phyloP scores from a whole-genome alignment of 2,888 invertebrate species.

The Rosalia funebris region DNA sequence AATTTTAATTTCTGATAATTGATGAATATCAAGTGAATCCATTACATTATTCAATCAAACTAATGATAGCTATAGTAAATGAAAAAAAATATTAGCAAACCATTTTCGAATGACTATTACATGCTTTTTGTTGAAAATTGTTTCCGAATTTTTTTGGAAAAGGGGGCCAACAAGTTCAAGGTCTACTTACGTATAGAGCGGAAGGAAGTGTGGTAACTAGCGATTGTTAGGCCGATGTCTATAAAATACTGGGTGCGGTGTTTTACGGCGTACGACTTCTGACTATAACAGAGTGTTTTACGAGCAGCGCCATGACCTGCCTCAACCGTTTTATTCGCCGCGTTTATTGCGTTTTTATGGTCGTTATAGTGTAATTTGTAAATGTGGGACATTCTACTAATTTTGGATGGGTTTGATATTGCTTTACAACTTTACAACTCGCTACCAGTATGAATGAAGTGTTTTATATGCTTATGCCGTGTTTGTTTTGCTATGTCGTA shows the following conservation, averaged over 20 bases:
- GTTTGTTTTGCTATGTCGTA: conserved; percentile 42
- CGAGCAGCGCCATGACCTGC: conserved; percentile 60
- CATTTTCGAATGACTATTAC: no score
- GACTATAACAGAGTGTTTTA: conserved; percentile 61
- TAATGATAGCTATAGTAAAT: no score
- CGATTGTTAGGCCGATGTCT: conserved; percentile 58
- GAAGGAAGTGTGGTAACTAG: conserved; percentile 54
- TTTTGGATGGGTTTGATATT: conserved; percentile 60
- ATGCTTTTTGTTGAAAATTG: no score
- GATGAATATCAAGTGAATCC: no score
- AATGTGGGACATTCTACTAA: conserved; percentile 63
- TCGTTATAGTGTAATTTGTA: conserved; percentile 62
- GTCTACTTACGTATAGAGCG: conserved; percentile 44
- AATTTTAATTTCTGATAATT: no score
- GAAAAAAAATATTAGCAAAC: no score
- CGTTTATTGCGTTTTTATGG: conserved; percentile 64
- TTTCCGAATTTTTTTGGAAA: no score
- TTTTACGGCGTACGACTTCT: conserved; percentile 61
- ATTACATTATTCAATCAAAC: no score
- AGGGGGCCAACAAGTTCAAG: conserved; percentile 47
- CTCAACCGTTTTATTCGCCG: conserved; percentile 63
- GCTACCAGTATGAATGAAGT: conserved; percentile 53
- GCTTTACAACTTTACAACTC: conserved; percentile 59
- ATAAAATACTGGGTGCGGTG: conserved; percentile 58
- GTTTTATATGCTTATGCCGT: conserved; percentile 51